phyloP scores from a whole-genome alignment of 64 coral and sea anemone species.

The Dendrophyllia cribrosa region DNA sequence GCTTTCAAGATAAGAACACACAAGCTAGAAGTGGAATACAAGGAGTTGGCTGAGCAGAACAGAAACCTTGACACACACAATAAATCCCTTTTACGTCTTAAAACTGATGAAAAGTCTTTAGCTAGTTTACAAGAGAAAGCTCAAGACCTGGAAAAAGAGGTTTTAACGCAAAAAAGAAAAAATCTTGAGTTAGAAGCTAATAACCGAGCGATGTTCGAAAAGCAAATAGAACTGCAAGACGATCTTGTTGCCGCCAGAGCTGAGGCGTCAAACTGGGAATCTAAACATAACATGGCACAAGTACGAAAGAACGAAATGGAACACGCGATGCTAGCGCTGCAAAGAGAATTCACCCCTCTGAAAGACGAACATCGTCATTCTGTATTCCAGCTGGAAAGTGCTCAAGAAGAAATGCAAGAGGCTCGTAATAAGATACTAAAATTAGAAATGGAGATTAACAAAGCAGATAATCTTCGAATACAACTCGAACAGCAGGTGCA shows the following conservation, averaged over 20 bases:
- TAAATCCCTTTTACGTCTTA: background rate
- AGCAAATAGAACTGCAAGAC: constrained; percentile 63
- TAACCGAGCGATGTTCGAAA: constrained; percentile 34
- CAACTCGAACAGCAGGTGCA: constrained; percentile 56
- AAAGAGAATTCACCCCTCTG: constrained; percentile 56
- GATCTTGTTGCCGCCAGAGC: constrained; percentile 15
- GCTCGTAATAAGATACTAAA: constrained; percentile 46
- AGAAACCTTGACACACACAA: constrained; percentile 22
- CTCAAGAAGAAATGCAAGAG: constrained; percentile 39
- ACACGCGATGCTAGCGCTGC: constrained; percentile 28
- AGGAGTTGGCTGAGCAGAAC: constrained; percentile 12
- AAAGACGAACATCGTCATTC: constrained; percentile 23
- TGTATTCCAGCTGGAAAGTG: constrained; percentile 33
- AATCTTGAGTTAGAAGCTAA: constrained; percentile 57
- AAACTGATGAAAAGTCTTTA: background rate
- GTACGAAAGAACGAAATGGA: constrained; percentile 63
- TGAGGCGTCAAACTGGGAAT: constrained; percentile 53
- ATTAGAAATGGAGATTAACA: constrained; percentile 52
- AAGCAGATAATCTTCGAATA: constrained; percentile 20
- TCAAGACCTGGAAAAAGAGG: constrained; percentile 49
- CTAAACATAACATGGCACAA: constrained; percentile 6
- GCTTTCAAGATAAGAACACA: background rate
- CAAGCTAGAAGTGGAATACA: constrained; percentile 31
- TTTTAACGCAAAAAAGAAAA: constrained; percentile 42
- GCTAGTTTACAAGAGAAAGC: constrained; percentile 4